Evolutionary conservation across 1,140 invertebrate genomes (phyloP).

Genomic region (Dufourea novaeangliae): DNA sequence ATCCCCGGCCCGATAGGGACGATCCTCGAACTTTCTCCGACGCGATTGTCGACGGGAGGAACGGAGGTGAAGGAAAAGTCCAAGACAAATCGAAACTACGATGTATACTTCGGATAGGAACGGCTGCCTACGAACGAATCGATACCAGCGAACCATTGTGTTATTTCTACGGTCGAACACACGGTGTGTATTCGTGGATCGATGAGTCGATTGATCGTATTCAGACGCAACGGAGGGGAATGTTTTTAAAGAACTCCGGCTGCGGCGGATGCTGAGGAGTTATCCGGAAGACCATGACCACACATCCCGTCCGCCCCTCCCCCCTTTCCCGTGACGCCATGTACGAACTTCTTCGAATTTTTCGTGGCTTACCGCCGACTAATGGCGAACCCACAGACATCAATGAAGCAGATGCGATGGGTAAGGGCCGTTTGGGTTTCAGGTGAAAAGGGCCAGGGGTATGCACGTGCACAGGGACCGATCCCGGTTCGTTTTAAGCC

Average conservation of each 20-base stretch:
- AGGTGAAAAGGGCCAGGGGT: constrained; percentile 52
- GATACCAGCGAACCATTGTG: background rate
- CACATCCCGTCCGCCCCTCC: constrained; percentile 1
- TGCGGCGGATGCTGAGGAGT: background rate
- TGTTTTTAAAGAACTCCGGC: background rate
- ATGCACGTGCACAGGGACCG: constrained; percentile 56
- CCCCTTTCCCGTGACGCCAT: too few relatives aligned
- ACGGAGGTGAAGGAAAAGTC: background rate
- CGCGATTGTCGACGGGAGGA: too few relatives aligned
- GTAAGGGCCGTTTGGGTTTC: constrained; percentile 28
- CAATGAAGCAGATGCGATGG: constrained; percentile 61
- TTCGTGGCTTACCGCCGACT: constrained; percentile 58
- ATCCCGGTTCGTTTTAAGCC: constrained; percentile 64
- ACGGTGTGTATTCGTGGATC: background rate
- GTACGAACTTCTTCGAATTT: constrained; percentile 45
- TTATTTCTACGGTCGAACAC: constrained; percentile 15
- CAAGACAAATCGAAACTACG: constrained; percentile 1
- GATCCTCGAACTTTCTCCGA: constrained; percentile 15
- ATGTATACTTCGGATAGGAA: background rate
- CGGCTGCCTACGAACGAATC: background rate
- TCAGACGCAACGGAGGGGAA: constrained; percentile 6
- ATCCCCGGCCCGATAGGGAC: background rate
- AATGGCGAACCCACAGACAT: constrained; percentile 45
- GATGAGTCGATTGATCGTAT: constrained; percentile 24
- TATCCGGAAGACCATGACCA: background rate